phyloP scores from a whole-genome alignment of 2,113 vertebrate genomes.

The Austrofundulus limnaeus region DNA sequence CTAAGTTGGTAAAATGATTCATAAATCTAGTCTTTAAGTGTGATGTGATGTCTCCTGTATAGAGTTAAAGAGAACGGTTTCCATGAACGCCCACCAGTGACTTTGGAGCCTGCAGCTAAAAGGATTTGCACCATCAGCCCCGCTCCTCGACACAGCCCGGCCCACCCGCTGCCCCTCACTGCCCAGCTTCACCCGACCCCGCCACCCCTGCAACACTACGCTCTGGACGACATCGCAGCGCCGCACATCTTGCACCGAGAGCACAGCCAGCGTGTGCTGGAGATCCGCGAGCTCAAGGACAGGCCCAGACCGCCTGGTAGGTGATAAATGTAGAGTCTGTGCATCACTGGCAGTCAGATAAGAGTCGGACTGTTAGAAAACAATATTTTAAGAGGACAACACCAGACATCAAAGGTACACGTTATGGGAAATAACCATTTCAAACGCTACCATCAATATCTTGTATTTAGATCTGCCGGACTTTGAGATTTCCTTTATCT shows the following conservation, averaged over 20 bases:
- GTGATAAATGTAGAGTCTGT: background rate
- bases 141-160: slow-evolving; percentile 94
- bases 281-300: slow-evolving; percentile 92
- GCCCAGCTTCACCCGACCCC: slow-evolving; percentile 94
- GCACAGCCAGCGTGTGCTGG: slow-evolving; percentile 86
- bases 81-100: slow-evolving; percentile 85
- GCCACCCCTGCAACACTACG: slow-evolving; percentile 95
- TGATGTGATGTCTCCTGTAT: slow-evolving; percentile 29
- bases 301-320: slow-evolving; percentile 84
- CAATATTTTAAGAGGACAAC: too few species aligned
- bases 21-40: background rate
- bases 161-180: slow-evolving; percentile 86
- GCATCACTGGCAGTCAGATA: background rate
- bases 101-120: slow-evolving; percentile 90
- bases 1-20: background rate
- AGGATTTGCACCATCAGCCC: slow-evolving; percentile 98
- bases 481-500: background rate
- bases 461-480: too few species aligned
- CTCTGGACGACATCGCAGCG: slow-evolving; percentile 92
- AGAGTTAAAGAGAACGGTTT: slow-evolving; percentile 91
- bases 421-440: background rate
- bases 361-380: background rate
- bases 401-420: background rate
- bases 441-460: background rate
- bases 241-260: slow-evolving; percentile 94